Evolutionary conservation across 2,888 invertebrate genomes (phyloP), one percentile per base, ranked within the genome.

Genomic region (Limnephilus lunatus): DNA sequence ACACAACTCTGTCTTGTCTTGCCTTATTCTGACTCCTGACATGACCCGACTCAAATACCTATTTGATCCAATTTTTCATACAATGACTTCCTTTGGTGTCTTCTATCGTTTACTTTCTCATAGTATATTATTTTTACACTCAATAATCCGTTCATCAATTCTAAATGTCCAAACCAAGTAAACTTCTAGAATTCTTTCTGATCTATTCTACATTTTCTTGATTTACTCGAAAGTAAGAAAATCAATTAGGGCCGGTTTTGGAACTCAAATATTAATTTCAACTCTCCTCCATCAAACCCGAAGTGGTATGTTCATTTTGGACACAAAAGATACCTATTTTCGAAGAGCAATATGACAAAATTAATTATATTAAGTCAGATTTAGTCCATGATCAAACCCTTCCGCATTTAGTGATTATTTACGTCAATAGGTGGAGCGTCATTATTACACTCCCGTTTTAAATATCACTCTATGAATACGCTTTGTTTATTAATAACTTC

Each of bases 401-500:
- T 91, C 87, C 85, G 90, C 83, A 31, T 85, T 90, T 90, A 90
- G 80, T 91, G 25, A 87, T 81, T 48, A 85, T 93, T 90, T 92
- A 92, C 92, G 92, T 92, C 92, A 92, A 92, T 92, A 87, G 82
- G 82, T 87, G 88, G 88, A 88, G 81, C 93, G 93, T 93, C 93
- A 92, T 86, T 81, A 87, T 85, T 91, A 88, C 86, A 53, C 88
- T 81, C 86, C 32, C 89, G 89, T 93, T 91, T 90, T 90, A 91
- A 93, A 92, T 93, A 93, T 88, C 92, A 90, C 89, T 92, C 93
- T 92, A 91, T 83, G 93, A 92, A 92, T 93, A 92, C 91, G 90
- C 92, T 91, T 92, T 92, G 91, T 92, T 91, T 93, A 93, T 93
- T 93, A 91, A 91, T 91, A 91, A 81, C 83, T 90, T 12, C 53